Evolutionary conservation across 2,888 invertebrate genomes (phyloP), one percentile per base, ranked within the genome.

Genomic region (Drosophila flavopinicola): DNA sequence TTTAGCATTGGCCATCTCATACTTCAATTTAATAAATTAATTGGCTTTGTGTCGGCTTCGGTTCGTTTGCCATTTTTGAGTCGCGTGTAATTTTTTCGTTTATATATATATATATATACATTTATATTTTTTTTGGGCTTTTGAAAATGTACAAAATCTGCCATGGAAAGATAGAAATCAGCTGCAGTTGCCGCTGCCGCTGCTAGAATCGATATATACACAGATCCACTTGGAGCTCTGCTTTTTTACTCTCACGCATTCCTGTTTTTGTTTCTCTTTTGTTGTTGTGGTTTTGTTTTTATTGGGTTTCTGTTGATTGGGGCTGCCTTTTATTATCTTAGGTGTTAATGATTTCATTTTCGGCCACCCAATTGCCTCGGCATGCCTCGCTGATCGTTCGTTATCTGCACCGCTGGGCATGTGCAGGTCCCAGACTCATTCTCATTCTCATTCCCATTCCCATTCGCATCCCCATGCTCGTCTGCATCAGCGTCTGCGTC

Each of bases 311-410:
- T 23, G 53, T 65, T 73, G 59, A 72, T 61, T 80, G 67, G 68
- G 33, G 60, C 35, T 64, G 42, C 44, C 61, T 80, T 67, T 78
- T 87, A 78, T 79, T 82, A 84, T 89, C 86, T 90, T 80, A 89
- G 90, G 91, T 90, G 91, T 90, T 90, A 90, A 90, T 90, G 90
- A 90, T 90, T 90, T 90, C 90, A 88, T 90, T 90, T 90, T 84
- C 86, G 90, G 80, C 89, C 90, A 90, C 90, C 90, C 90, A 89
- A 87, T 89, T 83, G 84, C 74, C 80, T 25, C 35, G 53, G 44
- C 64, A 60, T 75, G 74, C 60, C 53, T 49, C 39, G 53, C 51
- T 53, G 66, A 66, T 64, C 68, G 64, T 75, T 79, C 66, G 77
- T 66, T 76, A 72, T 76, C 79, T 75, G 70, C 75, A 39, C 58